Evolutionary conservation across 2,888 invertebrate species (phyloP).

Genomic region (Geotrupes spiniger): DNA sequence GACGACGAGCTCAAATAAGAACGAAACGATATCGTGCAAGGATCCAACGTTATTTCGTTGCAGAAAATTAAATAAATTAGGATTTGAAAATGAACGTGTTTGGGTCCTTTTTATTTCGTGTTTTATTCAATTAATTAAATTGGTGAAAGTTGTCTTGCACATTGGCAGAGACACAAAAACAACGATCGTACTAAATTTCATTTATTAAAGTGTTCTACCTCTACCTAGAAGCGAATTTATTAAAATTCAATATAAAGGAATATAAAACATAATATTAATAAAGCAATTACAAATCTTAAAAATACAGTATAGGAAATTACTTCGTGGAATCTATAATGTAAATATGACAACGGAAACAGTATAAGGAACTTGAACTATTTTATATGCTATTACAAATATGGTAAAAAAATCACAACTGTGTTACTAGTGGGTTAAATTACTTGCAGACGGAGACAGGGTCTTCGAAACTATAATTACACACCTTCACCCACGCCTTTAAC

Average conservation of each 20-base stretch:
- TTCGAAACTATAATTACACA: slow-evolving; percentile 33
- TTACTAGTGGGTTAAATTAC: slow-evolving; percentile 43
- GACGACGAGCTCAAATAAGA: no score
- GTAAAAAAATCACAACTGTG: slow-evolving; percentile 41
- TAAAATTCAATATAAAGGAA: slow-evolving; percentile 18
- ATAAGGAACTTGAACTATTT: slow-evolving; percentile 31
- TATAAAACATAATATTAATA: slow-evolving; percentile 19
- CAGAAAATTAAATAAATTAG: no score
- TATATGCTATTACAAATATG: slow-evolving; percentile 29
- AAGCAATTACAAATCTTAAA: slow-evolving; percentile 17
- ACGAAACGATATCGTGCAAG: no score
- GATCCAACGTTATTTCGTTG: no score
- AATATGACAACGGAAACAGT: slow-evolving; percentile 21
- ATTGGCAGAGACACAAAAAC: background rate
- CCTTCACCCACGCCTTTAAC: slow-evolving; percentile 33
- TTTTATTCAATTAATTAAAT: no score
- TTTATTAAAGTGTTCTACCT: slow-evolving; percentile 40
- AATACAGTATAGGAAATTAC: slow-evolving; percentile 19
- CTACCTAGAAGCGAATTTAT: slow-evolving; percentile 39
- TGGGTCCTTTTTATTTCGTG: no score
- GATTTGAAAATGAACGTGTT: no score
- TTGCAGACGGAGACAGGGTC: slow-evolving; percentile 1
- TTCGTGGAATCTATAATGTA: slow-evolving; percentile 17
- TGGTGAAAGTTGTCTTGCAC: no score
- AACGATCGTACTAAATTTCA: slow-evolving; percentile 7